phyloP scores from a whole-genome alignment of 2,797 vertebrate genomes.

The Odontamblyopus lacepedii region DNA sequence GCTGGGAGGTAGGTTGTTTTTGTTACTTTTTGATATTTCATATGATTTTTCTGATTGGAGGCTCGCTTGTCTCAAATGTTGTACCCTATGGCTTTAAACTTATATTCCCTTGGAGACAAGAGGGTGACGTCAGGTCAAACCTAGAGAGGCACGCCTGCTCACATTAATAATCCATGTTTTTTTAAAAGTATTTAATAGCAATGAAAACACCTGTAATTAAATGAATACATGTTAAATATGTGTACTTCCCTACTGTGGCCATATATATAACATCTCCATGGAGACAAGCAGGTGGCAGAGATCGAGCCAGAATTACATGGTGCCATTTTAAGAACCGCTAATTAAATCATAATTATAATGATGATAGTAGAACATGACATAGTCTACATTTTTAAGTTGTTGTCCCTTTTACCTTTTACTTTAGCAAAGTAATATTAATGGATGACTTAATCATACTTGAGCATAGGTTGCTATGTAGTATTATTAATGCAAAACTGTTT shows the following conservation, averaged over 20 bases:
- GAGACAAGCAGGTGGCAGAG: background rate
- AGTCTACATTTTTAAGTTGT: background rate
- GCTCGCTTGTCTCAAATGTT: background rate
- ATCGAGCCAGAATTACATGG: no score
- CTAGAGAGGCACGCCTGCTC: no score
- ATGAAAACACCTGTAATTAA: no score
- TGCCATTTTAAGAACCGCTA: background rate
- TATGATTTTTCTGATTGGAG: background rate
- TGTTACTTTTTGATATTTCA: background rate
- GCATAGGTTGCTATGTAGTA: no score
- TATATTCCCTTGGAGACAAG: background rate
- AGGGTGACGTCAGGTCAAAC: no score
- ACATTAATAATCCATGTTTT: no score
- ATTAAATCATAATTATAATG: background rate
- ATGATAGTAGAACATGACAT: background rate
- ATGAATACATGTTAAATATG: no score
- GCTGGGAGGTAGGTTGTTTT: conserved; percentile 61
- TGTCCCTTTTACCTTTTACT: background rate
- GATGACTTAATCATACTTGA: no score
- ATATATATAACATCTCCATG: background rate
- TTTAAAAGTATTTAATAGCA: no score
- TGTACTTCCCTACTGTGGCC: no score
- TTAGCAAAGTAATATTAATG: background rate
- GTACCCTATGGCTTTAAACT: background rate
- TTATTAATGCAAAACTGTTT: background rate